phyloP scores from a whole-genome alignment of 30 jellyfish, hydroid and myxozoan species.

The Phacellophora camtschatica region DNA sequence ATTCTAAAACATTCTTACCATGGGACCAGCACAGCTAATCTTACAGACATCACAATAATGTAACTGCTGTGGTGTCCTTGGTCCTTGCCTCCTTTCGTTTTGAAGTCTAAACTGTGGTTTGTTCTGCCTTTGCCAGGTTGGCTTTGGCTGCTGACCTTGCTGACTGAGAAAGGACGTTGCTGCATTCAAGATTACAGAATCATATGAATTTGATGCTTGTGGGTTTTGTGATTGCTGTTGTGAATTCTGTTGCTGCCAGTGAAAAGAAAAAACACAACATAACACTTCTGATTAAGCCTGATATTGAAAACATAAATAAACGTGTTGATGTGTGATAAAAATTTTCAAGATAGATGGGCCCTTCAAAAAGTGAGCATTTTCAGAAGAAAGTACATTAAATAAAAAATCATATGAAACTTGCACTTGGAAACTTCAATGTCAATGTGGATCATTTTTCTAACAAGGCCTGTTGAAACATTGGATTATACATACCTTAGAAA shows the following conservation, averaged over 20 bases:
- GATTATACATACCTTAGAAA: constrained; percentile 9
- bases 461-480: not conserved
- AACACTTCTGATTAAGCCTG: too few species aligned
- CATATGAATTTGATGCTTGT: constrained; percentile 79
- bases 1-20: constrained; percentile 71
- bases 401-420: too few species aligned
- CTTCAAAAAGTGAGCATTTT: too few species aligned
- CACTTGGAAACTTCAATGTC: too few species aligned
- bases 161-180: constrained; percentile 93
- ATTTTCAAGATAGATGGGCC: too few species aligned
- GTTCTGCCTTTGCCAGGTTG: constrained; percentile 89
- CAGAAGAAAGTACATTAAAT: too few species aligned
- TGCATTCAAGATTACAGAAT: constrained; percentile 87
- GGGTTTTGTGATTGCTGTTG: constrained; percentile 58
- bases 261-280: too few species aligned
- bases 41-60: constrained; percentile 98
- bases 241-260: constrained; percentile 34
- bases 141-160: constrained; percentile 77
- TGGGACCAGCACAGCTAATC: constrained; percentile 97
- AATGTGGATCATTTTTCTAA: too few species aligned
- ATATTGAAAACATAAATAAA: too few species aligned
- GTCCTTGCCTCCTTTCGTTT: constrained; percentile 68
- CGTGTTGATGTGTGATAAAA: too few species aligned
- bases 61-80: constrained; percentile 86
- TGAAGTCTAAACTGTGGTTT: constrained; percentile 86